Percentiles rank a stretch among this genome's conserved stretches.
Conservation (phyloP, 2,888 invertebrate species). For the Cephus sareptanus region DNA sequence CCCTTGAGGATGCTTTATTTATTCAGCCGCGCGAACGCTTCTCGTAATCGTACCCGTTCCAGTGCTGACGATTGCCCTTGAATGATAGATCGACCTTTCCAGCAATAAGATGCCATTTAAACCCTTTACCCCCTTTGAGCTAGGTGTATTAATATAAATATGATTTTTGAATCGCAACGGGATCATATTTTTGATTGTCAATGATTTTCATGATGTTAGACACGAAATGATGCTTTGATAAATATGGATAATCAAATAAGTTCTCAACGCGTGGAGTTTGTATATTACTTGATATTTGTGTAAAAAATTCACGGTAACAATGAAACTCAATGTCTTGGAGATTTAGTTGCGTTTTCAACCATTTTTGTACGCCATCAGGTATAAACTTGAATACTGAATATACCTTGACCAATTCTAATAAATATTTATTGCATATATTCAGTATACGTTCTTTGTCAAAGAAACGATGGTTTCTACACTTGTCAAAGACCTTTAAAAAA, state of each 20-base stretch:
- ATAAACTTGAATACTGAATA: conserved; percentile 30
- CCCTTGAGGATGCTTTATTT: conserved; percentile 24
- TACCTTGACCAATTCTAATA: conserved; percentile 9
- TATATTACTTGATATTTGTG: neutral
- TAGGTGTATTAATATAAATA: too few species aligned
- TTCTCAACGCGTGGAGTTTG: neutral
- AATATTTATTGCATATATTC: conserved; percentile 23
- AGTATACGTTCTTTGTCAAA: conserved; percentile 52
- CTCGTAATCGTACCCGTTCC: conserved; percentile 22
- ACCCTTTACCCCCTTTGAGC: too few species aligned
- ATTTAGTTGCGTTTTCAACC: conserved; percentile 40
- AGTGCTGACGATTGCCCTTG: conserved; percentile 23
- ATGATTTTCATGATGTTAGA: neutral
- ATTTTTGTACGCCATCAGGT: conserved; percentile 30
- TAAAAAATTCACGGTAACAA: conserved; percentile 21
- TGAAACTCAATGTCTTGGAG: neutral
- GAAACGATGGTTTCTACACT: conserved; percentile 52
- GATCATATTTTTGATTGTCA: neutral
- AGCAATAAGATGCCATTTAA: too few species aligned
- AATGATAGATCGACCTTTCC: conserved; percentile 14
- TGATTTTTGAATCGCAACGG: too few species aligned
- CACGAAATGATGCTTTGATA: neutral
- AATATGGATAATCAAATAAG: neutral
- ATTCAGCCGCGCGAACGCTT: conserved; percentile 20
- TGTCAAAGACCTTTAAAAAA: conserved; percentile 54